These are phyloP conservation scores for Diabrotica virgifera DNA, from an alignment of 1,140 invertebrate species.

Conservation along the genomic window DNA sequence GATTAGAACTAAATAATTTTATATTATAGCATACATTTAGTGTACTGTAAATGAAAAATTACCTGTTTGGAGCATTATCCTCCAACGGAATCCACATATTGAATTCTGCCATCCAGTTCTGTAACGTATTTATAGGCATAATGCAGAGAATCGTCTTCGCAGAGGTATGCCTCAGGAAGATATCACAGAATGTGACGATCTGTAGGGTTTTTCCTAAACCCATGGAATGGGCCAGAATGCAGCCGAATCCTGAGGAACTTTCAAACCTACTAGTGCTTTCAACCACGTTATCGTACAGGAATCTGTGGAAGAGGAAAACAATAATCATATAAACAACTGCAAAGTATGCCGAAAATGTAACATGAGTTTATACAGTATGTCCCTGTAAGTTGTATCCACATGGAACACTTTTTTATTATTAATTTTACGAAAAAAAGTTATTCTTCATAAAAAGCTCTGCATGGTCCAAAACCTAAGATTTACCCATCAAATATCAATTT, in stretches of 20 bases:
- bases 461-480: too few species aligned
- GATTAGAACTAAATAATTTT: too few species aligned
- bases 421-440: too few species aligned
- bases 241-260: slow-evolving; percentile 74
- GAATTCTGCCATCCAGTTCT: slow-evolving; percentile 98
- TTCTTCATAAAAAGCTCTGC: too few species aligned
- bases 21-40: too few species aligned
- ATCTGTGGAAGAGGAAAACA: slow-evolving; percentile 52
- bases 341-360: too few species aligned
- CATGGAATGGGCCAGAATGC: slow-evolving; percentile 98
- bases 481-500: too few species aligned
- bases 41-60: background rate
- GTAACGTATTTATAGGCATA: slow-evolving; percentile 98
- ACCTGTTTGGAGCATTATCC: slow-evolving; percentile 47
- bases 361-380: too few species aligned
- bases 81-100: slow-evolving; percentile 89
- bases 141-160: slow-evolving; percentile 90
- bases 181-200: slow-evolving; percentile 93
- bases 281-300: slow-evolving; percentile 95
- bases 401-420: too few species aligned
- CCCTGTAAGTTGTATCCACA: too few species aligned
- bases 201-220: slow-evolving; percentile 98
- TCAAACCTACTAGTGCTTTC: slow-evolving; percentile 71
- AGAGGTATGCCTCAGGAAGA: slow-evolving; percentile 88
- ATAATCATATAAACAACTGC: too few species aligned